Percentiles rank a stretch among this genome's conserved stretches.
Conservation (phyloP, 2,888 invertebrate genomes). For the Dendrolimus pini region DNA sequence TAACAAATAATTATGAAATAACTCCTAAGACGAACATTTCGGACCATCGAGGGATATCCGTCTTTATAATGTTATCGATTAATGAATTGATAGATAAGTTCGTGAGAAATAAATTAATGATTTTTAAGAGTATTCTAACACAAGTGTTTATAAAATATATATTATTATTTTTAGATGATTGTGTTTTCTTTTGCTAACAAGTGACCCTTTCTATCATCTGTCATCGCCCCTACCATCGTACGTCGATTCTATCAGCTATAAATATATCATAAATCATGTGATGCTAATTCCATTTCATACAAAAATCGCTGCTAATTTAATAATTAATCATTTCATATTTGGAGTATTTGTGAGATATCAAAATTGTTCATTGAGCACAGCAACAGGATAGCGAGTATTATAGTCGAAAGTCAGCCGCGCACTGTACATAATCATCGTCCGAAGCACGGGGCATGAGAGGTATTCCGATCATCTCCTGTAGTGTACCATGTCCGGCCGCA, state of each 20-base stretch:
- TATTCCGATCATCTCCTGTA: conserved; percentile 29
- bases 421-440: conserved; percentile 38
- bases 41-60: conserved; percentile 53
- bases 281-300: conserved; percentile 10
- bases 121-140: conserved; percentile 75
- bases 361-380: background rate
- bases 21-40: conserved; percentile 29
- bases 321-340: background rate
- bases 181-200: conserved; percentile 64
- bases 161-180: conserved; percentile 74
- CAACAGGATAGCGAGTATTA: background rate
- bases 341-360: background rate
- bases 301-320: background rate
- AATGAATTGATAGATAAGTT: conserved; percentile 70
- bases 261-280: conserved; percentile 22
- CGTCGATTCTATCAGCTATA: conserved; percentile 72
- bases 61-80: conserved; percentile 68
- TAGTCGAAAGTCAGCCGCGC: conserved; percentile 10
- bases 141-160: conserved; percentile 78
- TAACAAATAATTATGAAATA: conserved; percentile 17
- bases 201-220: conserved; percentile 38
- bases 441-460: conserved; percentile 52
- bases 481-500: conserved; percentile 30
- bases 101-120: conserved; percentile 74
- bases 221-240: conserved; percentile 32